phyloP scores from a whole-genome alignment of 1,140 invertebrate genomes.

The Drosophila equinoxialis region DNA sequence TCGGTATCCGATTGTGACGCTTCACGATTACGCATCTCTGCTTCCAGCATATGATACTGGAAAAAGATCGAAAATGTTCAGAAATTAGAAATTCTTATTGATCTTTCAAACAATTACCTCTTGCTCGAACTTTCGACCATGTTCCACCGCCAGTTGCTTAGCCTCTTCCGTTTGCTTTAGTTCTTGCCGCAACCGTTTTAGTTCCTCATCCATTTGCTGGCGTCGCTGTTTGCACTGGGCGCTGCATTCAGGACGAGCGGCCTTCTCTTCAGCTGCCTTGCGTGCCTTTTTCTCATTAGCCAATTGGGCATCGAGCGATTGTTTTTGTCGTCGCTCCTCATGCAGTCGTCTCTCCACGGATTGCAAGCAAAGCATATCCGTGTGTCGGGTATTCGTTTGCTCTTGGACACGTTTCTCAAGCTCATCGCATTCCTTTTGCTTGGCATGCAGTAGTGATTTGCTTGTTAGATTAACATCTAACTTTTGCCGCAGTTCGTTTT shows the following conservation, averaged over 20 bases:
- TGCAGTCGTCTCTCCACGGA: conserved; percentile 91
- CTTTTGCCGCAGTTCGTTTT: conserved; percentile 93
- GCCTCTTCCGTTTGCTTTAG: conserved; percentile 90
- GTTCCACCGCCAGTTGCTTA: conserved; percentile 73
- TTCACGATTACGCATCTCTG: conserved; percentile 84
- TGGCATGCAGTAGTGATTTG: conserved; percentile 81
- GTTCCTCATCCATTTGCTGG: conserved; percentile 90
- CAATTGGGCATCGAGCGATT: conserved; percentile 90
- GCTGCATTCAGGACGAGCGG: conserved; percentile 87
- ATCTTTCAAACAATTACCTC: conserved; percentile 51
- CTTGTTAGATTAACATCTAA: conserved; percentile 84
- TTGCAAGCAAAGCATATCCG: conserved; percentile 90
- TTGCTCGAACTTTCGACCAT: conserved; percentile 76
- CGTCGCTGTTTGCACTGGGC: conserved; percentile 90
- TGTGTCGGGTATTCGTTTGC: conserved; percentile 88
- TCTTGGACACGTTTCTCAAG: conserved; percentile 86
- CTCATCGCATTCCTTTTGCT: conserved; percentile 82
- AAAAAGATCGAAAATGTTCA: conserved; percentile 7
- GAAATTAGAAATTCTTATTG: background rate
- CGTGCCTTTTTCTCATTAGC: conserved; percentile 89
- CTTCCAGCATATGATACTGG: conserved; percentile 74
- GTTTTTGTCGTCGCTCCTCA: conserved; percentile 91
- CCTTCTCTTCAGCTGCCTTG: conserved; percentile 87
- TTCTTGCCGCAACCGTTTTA: conserved; percentile 89
- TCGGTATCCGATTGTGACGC: conserved; percentile 92